These are phyloP conservation scores for Andrena minutula DNA, from an alignment of 2,888 invertebrate species.

Conservation along the genomic window DNA sequence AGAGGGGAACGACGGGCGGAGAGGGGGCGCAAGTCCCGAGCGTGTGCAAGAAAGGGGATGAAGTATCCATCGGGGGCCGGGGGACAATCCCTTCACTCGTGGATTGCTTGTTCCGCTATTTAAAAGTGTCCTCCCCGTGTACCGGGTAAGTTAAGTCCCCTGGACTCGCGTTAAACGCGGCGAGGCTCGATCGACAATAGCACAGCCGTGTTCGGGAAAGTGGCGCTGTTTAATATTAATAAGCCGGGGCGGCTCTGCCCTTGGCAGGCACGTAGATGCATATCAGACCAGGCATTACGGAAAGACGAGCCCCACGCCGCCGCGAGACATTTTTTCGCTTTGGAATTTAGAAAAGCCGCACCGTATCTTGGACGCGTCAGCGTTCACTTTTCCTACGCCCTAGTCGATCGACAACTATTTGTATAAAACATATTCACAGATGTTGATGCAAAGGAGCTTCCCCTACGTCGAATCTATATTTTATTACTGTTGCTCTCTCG, in stretches of 20 bases:
- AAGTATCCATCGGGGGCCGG: slow-evolving; percentile 75
- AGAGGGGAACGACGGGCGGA: not conserved
- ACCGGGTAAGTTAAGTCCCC: slow-evolving; percentile 69
- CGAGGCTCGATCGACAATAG: slow-evolving; percentile 72
- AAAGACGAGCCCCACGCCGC: slow-evolving; percentile 71
- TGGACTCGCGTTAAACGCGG: slow-evolving; percentile 42
- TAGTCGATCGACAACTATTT: not conserved
- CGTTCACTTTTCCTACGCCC: slow-evolving; percentile 19
- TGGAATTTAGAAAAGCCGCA: slow-evolving; percentile 62
- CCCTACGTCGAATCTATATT: no score
- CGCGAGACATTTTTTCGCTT: slow-evolving; percentile 58
- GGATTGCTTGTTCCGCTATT: slow-evolving; percentile 81
- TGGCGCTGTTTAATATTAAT: slow-evolving; percentile 84
- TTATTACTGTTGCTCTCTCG: not conserved
- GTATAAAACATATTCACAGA: not conserved
- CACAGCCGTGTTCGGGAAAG: slow-evolving; percentile 71
- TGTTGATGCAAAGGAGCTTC: not conserved
- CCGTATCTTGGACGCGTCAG: slow-evolving; percentile 42
- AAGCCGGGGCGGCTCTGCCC: slow-evolving; percentile 79
- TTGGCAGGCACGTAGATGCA: slow-evolving; percentile 84
- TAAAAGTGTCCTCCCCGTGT: slow-evolving; percentile 74
- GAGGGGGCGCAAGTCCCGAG: not conserved
- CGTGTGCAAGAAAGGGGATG: slow-evolving; percentile 56
- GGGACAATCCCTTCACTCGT: slow-evolving; percentile 73
- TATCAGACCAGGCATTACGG: slow-evolving; percentile 82